A percentile compares a stretch with the other conserved stretches of the same genome.
Conservation (phyloP, 2,888 invertebrate species). For the Zygothrica quintamaculata region DNA sequence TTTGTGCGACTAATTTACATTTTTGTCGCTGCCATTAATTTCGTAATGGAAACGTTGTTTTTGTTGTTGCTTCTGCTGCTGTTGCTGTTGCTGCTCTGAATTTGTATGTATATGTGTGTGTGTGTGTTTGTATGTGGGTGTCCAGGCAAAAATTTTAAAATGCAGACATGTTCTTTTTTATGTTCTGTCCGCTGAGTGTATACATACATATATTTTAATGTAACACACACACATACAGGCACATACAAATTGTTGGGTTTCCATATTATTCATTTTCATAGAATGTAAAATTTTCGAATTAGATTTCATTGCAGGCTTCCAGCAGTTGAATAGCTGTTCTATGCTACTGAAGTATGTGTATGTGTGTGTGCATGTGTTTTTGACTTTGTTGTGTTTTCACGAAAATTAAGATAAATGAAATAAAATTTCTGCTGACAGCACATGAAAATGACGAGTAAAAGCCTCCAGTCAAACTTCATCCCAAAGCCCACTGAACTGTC, state of each 20-base stretch:
- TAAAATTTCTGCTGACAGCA: constrained; percentile 69
- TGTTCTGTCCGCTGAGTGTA: constrained; percentile 30
- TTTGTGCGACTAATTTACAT: constrained; percentile 73
- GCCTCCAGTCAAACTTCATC: constrained; percentile 18
- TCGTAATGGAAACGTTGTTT: constrained; percentile 53
- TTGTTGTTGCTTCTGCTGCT: no score
- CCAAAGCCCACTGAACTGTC: constrained; percentile 23
- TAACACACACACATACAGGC: no score
- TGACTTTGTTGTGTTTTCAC: constrained; percentile 21
- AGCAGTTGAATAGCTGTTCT: constrained; percentile 10
- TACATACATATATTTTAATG: constrained; percentile 38
- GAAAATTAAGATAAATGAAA: constrained; percentile 77
- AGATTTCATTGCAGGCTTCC: constrained; percentile 32
- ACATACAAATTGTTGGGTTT: constrained; percentile 48
- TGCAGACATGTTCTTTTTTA: constrained; percentile 63
- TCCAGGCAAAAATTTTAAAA: constrained; percentile 47
- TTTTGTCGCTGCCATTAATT: constrained; percentile 78
- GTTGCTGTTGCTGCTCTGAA: constrained; percentile 4
- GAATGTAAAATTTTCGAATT: constrained; percentile 70
- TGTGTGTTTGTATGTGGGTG: constrained; percentile 2
- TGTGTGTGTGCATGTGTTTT: constrained; percentile 28
- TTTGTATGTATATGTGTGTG: neutral
- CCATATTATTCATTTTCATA: constrained; percentile 65
- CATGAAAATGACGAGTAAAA: constrained; percentile 60
- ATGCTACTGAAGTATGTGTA: constrained; percentile 16